Evolutionary conservation across 2,113 vertebrate species (phyloP).

Genomic region (Oceanodroma tethys): DNA sequence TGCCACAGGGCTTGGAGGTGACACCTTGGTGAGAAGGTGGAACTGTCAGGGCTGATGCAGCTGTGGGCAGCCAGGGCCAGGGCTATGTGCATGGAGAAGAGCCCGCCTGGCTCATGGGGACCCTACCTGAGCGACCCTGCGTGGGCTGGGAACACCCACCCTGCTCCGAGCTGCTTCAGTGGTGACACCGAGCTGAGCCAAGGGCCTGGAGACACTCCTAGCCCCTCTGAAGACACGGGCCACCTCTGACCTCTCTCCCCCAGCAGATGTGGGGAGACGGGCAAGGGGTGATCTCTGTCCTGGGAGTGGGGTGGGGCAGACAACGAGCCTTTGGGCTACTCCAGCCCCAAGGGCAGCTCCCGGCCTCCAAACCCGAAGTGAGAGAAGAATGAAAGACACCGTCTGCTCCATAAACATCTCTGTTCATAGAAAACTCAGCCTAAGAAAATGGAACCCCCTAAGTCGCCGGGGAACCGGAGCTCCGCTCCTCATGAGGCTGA

Average conservation of each 20-base stretch:
- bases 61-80: neutral
- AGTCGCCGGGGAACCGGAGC: neutral
- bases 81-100: neutral
- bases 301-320: neutral
- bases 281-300: too few relatives aligned
- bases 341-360: neutral
- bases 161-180: too few relatives aligned
- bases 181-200: neutral
- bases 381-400: neutral
- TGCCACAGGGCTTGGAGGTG: neutral
- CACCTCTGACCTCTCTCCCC: neutral
- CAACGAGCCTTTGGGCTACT: neutral
- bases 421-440: neutral
- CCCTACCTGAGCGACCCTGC: rapidly evolving
- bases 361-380: rapidly evolving
- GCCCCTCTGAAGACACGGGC: neutral
- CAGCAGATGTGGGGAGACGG: neutral
- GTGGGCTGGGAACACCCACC: neutral
- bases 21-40: neutral
- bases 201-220: neutral
- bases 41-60: neutral
- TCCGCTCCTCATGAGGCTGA: neutral
- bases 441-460: neutral
- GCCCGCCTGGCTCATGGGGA: neutral
- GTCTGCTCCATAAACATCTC: neutral